Percentiles rank a stretch among this genome's conserved stretches.
Evolutionary conservation across 2,888 invertebrate genomes (phyloP).

Genomic region (Nesidiocoris tenuis): DNA sequence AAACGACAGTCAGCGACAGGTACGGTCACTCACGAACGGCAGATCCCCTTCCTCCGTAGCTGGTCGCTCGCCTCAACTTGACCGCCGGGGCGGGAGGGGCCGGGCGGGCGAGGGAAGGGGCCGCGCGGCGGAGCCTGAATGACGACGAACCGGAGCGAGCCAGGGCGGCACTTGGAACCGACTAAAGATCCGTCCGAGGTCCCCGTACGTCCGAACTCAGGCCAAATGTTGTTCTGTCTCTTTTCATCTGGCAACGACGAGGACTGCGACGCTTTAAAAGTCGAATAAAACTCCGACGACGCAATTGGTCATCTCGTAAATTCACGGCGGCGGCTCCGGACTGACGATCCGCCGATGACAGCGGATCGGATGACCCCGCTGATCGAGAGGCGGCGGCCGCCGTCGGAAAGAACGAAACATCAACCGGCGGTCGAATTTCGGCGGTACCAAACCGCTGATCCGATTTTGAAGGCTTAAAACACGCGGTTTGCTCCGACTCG

Average conservation of each 20-base stretch:
- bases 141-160: slow-evolving; percentile 3
- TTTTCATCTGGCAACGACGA: background rate
- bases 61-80: background rate
- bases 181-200: slow-evolving; percentile 24
- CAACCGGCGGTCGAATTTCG: too few relatives aligned
- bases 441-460: too few relatives aligned
- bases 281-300: slow-evolving; percentile 34
- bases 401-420: too few relatives aligned
- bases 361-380: background rate
- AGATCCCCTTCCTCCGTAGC: background rate
- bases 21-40: background rate
- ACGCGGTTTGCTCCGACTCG: too few relatives aligned
- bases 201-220: background rate
- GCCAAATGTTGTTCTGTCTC: slow-evolving; percentile 18
- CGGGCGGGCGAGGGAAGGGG: background rate
- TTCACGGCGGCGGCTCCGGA: background rate
- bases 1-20: too few relatives aligned
- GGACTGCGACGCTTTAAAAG: slow-evolving; percentile 21
- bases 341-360: background rate
- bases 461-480: too few relatives aligned
- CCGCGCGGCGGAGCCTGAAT: background rate
- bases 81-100: background rate
- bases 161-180: slow-evolving; percentile 14
- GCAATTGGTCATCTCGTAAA: slow-evolving; percentile 39
- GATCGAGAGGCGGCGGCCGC: too few relatives aligned